These are phyloP conservation scores for Scaeva pyrastri DNA, from an alignment of 2,888 invertebrate species.

Conservation along the genomic window DNA sequence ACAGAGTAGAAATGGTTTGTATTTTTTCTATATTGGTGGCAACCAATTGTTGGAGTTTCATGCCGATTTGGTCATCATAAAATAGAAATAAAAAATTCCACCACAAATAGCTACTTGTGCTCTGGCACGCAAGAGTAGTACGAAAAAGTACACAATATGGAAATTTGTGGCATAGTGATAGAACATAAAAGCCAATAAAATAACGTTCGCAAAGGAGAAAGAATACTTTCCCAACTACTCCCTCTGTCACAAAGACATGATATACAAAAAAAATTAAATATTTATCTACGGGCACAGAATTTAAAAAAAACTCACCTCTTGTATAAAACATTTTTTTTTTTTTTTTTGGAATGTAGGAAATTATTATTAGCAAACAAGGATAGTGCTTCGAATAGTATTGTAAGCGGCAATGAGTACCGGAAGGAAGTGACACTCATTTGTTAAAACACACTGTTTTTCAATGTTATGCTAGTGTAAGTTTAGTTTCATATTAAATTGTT, in stretches of 20 bases:
- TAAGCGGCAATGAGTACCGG: slow-evolving; percentile 57
- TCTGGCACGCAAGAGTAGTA: slow-evolving; percentile 65
- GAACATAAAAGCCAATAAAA: slow-evolving; percentile 53
- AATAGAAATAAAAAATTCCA: slow-evolving; percentile 71
- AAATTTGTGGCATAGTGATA: slow-evolving; percentile 52
- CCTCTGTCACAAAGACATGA: slow-evolving; percentile 32
- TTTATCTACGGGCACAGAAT: slow-evolving; percentile 61
- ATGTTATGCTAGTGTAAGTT: slow-evolving; percentile 32
- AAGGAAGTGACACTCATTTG: slow-evolving; percentile 75
- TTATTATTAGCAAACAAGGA: slow-evolving; percentile 58
- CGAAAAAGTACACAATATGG: slow-evolving; percentile 50
- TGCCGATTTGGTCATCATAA: slow-evolving; percentile 54
- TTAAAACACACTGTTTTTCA: slow-evolving; percentile 71
- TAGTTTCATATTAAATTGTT: slow-evolving; percentile 22
- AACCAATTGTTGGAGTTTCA: slow-evolving; percentile 59
- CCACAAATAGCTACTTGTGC: slow-evolving; percentile 56
- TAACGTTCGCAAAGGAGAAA: slow-evolving; percentile 11
- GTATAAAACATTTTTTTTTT: slow-evolving; percentile 10
- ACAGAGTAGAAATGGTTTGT: slow-evolving; percentile 13
- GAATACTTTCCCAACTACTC: slow-evolving; percentile 23
- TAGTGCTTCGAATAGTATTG: slow-evolving; percentile 8
- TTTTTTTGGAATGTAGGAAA: slow-evolving; percentile 33
- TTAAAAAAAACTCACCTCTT: slow-evolving; percentile 33
- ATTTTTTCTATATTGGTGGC: slow-evolving; percentile 39
- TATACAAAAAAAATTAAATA: slow-evolving; percentile 56